Percentiles rank a stretch among this genome's conserved stretches.
Conservation (phyloP, 2,113 vertebrate genomes). For the Nerophis ophidion region DNA sequence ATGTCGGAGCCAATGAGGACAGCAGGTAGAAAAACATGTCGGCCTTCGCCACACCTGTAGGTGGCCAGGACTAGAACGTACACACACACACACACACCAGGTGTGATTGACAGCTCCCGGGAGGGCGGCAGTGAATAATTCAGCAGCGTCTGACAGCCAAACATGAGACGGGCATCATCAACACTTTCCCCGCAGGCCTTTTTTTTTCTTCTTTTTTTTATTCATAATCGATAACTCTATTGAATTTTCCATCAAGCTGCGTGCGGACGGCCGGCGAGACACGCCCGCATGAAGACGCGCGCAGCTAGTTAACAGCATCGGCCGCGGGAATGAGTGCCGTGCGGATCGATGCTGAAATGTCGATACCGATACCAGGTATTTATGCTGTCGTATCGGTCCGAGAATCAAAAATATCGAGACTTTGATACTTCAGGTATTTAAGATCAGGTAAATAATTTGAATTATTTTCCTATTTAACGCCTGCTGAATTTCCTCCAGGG, state of each 20-base stretch:
- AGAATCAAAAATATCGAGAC: too few species aligned
- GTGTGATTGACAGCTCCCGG: slow-evolving; percentile 58
- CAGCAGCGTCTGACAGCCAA: slow-evolving; percentile 46
- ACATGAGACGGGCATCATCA: slow-evolving; percentile 38
- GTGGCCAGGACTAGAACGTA: neutral
- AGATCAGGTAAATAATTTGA: too few species aligned
- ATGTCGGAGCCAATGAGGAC: neutral
- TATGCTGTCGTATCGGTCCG: too few species aligned
- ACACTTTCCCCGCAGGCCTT: slow-evolving; percentile 33
- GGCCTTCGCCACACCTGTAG: neutral
- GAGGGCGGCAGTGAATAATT: slow-evolving; percentile 56
- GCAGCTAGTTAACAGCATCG: neutral
- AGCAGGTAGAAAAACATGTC: neutral
- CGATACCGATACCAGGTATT: too few species aligned
- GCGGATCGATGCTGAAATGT: too few species aligned
- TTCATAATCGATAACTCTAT: slow-evolving; percentile 55
- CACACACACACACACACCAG: slow-evolving; percentile 3
- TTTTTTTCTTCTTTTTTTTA: slow-evolving; percentile 14
- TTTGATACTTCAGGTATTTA: too few species aligned
- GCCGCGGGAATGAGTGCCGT: too few species aligned
- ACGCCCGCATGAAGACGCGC: slow-evolving; percentile 14
- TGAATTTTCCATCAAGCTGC: slow-evolving; percentile 48
- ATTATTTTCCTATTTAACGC: too few species aligned
- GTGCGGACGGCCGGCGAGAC: slow-evolving; percentile 15
- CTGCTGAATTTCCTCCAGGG: too few species aligned